phyloP scores from a whole-genome alignment of 2,113 vertebrate species.

The Dissostichus mawsoni region DNA sequence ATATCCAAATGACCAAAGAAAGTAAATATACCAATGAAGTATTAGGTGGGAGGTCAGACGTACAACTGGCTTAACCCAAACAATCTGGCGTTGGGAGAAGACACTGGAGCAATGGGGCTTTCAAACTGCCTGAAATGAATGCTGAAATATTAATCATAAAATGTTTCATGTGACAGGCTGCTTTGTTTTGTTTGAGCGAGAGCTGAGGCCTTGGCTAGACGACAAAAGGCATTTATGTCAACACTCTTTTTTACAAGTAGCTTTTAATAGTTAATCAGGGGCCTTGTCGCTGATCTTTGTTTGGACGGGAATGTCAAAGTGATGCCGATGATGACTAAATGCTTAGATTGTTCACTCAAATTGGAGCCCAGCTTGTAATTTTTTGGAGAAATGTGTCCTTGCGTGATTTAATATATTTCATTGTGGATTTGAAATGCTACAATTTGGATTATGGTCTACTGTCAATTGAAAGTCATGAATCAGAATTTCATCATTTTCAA shows the following conservation, averaged over 20 bases:
- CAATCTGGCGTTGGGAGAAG: constrained; percentile 50
- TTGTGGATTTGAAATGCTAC: not conserved
- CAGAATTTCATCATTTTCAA: not conserved
- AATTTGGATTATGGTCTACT: not conserved
- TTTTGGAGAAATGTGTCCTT: not conserved
- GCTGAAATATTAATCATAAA: constrained; percentile 63
- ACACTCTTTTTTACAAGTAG: constrained; percentile 36
- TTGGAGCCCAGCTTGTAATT: not conserved
- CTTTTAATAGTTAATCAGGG: constrained; percentile 75
- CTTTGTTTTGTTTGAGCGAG: constrained; percentile 61
- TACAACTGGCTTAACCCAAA: constrained; percentile 53
- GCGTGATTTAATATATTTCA: not conserved
- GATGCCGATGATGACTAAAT: constrained; percentile 7
- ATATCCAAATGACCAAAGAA: constrained; percentile 63
- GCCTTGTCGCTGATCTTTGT: constrained; percentile 54
- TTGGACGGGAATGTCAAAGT: constrained; percentile 50
- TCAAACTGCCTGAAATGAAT: constrained; percentile 15
- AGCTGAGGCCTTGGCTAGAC: constrained; percentile 38
- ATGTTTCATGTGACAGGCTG: constrained; percentile 54
- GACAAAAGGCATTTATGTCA: constrained; percentile 50
- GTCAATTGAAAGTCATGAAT: not conserved
- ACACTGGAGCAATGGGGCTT: constrained; percentile 12
- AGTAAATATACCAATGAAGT: constrained; percentile 57
- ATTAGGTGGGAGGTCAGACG: constrained; percentile 49
- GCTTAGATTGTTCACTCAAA: not conserved